These are phyloP conservation scores for Temnothorax curvispinosus DNA, from an alignment of 1,140 invertebrate genomes.

Conservation along the genomic window DNA sequence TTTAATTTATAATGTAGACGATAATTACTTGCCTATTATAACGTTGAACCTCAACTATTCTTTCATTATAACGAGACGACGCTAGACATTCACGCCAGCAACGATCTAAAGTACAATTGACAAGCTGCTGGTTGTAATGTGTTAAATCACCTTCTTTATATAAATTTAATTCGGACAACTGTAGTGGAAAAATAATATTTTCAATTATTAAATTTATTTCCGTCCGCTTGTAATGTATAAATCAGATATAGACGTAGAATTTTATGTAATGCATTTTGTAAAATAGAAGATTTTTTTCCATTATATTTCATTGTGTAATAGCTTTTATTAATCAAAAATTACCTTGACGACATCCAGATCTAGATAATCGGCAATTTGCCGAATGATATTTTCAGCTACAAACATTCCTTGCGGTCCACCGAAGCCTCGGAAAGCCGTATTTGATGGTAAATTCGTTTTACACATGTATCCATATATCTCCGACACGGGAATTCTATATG, in stretches of 20 bases:
- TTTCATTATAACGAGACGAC: conserved; percentile 89
- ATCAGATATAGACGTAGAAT: background rate
- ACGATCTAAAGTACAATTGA: conserved; percentile 90
- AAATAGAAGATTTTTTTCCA: background rate
- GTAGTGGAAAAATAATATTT: conserved; percentile 52
- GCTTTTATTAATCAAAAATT: conserved; percentile 2
- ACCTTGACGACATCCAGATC: conserved; percentile 87
- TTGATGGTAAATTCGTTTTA: conserved; percentile 95
- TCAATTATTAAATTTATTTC: background rate
- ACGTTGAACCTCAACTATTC: conserved; percentile 87
- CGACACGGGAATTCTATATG: conserved; percentile 91
- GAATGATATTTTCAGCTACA: conserved; percentile 91
- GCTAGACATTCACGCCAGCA: conserved; percentile 94
- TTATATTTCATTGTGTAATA: background rate
- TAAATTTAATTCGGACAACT: conserved; percentile 91
- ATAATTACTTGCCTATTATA: conserved; percentile 90
- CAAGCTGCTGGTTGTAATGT: conserved; percentile 92
- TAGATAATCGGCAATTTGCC: conserved; percentile 91
- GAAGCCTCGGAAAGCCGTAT: conserved; percentile 96
- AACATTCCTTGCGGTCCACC: conserved; percentile 97
- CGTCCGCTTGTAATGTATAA: background rate
- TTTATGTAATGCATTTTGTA: conserved; percentile 6
- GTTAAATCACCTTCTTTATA: conserved; percentile 93
- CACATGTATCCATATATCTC: conserved; percentile 90
- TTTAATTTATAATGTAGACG: background rate